phyloP scores from a whole-genome alignment of 30 jellyfish, hydroid and myxozoan species.

The Pelagia noctiluca region DNA sequence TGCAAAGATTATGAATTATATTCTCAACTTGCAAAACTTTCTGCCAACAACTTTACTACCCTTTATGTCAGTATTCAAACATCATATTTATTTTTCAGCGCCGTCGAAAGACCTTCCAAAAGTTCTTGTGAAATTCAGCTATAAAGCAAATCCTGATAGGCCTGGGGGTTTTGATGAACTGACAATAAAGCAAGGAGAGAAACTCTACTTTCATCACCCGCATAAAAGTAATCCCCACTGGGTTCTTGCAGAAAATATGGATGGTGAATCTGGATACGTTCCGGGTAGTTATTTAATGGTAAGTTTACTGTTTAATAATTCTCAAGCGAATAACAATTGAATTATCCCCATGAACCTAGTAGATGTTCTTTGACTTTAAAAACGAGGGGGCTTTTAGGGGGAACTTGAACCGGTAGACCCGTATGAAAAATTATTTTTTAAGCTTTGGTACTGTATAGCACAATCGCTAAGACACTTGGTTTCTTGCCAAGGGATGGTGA shows the following conservation, averaged over 20 bases:
- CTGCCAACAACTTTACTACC: no score
- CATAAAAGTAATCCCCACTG: constrained; percentile 82
- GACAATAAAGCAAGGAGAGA: constrained; percentile 81
- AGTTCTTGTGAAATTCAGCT: constrained; percentile 78
- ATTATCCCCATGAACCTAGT: no score
- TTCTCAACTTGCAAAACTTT: no score
- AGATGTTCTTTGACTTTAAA: neutral
- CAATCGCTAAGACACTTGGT: no score
- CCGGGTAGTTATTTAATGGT: constrained; percentile 87
- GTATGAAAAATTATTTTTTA: neutral
- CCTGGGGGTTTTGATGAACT: constrained; percentile 99
- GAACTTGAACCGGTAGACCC: neutral
- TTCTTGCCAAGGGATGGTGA: no score
- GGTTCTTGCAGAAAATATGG: constrained; percentile 79
- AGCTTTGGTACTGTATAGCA: no score
- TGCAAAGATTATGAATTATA: no score
- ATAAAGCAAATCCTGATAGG: constrained; percentile 81
- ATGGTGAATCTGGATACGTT: constrained; percentile 86
- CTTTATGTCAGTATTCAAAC: no score
- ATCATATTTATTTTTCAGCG: neutral
- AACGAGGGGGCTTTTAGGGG: neutral
- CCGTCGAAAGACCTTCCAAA: neutral
- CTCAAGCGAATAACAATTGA: no score
- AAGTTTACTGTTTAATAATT: no score
- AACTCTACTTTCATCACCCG: constrained; percentile 45